Evolutionary conservation across 37 sponge, comb jelly and placozoan genomes (phyloP), one percentile per base, ranked within the genome.

Genomic region (Halisarca cf. caerulea): DNA sequence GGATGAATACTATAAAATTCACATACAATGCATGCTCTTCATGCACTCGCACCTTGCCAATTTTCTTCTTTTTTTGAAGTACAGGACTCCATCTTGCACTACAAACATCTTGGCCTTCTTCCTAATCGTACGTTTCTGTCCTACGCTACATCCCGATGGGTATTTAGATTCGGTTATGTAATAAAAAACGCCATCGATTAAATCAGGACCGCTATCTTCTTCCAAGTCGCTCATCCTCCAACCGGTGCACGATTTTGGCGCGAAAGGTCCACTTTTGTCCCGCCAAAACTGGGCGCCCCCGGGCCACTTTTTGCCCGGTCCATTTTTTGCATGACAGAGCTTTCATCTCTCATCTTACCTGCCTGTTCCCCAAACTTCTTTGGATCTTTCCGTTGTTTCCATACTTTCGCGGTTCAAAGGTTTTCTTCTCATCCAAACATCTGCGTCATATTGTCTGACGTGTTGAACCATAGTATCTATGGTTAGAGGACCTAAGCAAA

Each of bases 311-410:
- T 18, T 14, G 25, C 66, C 66, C 66, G 66, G 27, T 24, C 66
- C 66, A 27, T 9, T 64, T 64, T 64, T 64, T 64, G 14, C 66
- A 23, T 64, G 66, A 64, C 66, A 64, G n/a, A n/a, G n/a, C n/a
- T n/a, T n/a, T n/a, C n/a, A n/a, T n/a, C n/a, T n/a, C n/a, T n/a
- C n/a, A n/a, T n/a, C n/a, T n/a, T n/a, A n/a, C n/a, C n/a, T n/a
- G n/a, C n/a, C n/a, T n/a, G n/a, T n/a, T n/a, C n/a, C n/a, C n/a
- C n/a, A n/a, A n/a, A n/a, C n/a, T n/a, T n/a, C n/a, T n/a, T n/a
- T n/a, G n/a, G n/a, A n/a, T n/a, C n/a, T n/a, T n/a, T n/a, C n/a
- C n/a, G n/a, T n/a, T n/a, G n/a, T n/a, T n/a, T n/a, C n/a, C n/a
- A n/a, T n/a, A n/a, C n/a, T n/a, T n/a, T n/a, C n/a, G n/a, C n/a